Evolutionary conservation across 2,797 vertebrate genomes (phyloP).

Genomic region (Gambusia yucatana): DNA sequence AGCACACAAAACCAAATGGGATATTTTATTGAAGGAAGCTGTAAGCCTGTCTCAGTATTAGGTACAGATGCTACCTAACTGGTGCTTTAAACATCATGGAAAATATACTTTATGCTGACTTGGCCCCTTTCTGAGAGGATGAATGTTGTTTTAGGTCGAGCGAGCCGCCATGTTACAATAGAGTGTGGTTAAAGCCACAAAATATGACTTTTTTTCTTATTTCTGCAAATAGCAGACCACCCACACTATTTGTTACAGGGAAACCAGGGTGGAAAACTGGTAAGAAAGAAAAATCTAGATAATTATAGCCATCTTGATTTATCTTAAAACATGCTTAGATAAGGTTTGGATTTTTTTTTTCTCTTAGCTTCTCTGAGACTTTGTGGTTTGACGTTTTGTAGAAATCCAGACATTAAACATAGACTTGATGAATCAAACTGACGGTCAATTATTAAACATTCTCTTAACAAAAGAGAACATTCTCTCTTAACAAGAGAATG

Average conservation of each 20-base stretch:
- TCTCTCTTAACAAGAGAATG: too few relatives aligned
- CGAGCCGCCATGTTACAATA: conserved; percentile 58
- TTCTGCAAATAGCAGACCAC: conserved; percentile 71
- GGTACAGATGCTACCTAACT: conserved; percentile 24
- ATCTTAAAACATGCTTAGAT: conserved; percentile 67
- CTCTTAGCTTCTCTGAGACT: conserved; percentile 33
- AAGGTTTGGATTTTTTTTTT: conserved; percentile 56
- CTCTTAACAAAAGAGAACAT: too few relatives aligned
- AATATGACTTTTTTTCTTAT: conserved; percentile 78
- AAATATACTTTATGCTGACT: conserved; percentile 68
- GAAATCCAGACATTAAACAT: conserved; percentile 44
- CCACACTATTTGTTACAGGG: conserved; percentile 56
- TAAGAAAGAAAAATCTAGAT: conserved; percentile 59
- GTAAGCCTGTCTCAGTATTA: conserved; percentile 10
- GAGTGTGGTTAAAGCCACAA: conserved; percentile 64
- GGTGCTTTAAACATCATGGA: conserved; percentile 53
- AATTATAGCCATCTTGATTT: conserved; percentile 58
- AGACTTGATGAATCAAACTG: conserved; percentile 15
- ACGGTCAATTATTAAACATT: conserved; percentile 23
- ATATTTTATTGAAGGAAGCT: not conserved
- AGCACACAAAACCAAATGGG: not conserved
- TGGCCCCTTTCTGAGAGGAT: conserved; percentile 59
- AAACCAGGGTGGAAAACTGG: conserved; percentile 45
- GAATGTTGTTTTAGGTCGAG: conserved; percentile 62
- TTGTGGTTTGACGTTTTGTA: conserved; percentile 35